These are phyloP conservation scores for Burhinus oedicnemus DNA, from an alignment of 2,113 vertebrate species.

Conservation along the genomic window DNA sequence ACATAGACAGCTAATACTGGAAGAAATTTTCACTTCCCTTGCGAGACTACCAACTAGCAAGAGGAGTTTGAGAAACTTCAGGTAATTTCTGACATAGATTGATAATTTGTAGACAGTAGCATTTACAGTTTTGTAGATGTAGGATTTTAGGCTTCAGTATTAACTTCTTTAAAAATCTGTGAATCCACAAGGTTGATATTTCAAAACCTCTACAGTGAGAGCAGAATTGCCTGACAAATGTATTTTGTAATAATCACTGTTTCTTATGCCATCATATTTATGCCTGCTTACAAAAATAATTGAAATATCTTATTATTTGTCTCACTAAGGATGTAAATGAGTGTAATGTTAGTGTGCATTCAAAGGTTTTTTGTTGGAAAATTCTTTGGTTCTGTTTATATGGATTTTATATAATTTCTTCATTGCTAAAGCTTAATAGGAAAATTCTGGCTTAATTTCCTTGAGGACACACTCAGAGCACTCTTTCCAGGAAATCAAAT, in stretches of 20 bases:
- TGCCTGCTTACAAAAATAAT: not conserved
- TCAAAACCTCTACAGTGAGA: not conserved
- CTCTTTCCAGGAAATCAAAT: not conserved
- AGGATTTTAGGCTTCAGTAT: not conserved
- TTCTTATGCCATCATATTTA: not conserved
- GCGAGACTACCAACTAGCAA: slow-evolving; percentile 97
- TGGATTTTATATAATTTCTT: not conserved
- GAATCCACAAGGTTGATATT: not conserved
- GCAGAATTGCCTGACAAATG: not conserved
- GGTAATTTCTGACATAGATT: slow-evolving; percentile 72
- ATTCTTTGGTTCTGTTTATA: not conserved
- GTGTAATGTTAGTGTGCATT: not conserved
- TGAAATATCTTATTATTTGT: not conserved
- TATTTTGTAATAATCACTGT: not conserved
- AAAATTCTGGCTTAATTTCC: not conserved
- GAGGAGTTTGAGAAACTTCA: slow-evolving; percentile 97
- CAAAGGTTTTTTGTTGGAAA: not conserved
- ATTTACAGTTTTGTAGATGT: not conserved
- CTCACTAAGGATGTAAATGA: not conserved
- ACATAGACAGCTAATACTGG: slow-evolving; percentile 95
- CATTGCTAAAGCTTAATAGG: not conserved
- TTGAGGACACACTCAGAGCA: not conserved
- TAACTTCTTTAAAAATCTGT: not conserved
- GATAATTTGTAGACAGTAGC: not conserved
- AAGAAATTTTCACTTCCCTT: slow-evolving; percentile 98